Conservation (phyloP, 2,797 vertebrate species). For the Heterohyrax brucei region DNA sequence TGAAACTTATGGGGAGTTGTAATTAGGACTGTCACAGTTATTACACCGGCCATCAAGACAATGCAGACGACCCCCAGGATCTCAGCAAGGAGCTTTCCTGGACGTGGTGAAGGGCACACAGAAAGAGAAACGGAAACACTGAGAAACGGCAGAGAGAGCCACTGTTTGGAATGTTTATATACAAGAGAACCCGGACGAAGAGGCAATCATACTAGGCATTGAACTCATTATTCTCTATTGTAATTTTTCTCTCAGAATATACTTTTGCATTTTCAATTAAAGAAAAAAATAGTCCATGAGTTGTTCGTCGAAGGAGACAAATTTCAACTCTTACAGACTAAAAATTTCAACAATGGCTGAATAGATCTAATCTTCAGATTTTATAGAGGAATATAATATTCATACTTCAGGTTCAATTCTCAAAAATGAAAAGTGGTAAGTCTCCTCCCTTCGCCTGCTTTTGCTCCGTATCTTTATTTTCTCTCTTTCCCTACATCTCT, state of each 20-base stretch:
- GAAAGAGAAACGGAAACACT: not conserved
- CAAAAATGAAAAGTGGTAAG: not conserved
- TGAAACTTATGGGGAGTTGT: not conserved
- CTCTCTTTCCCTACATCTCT: not conserved
- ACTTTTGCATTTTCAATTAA: not conserved
- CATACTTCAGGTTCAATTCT: not conserved
- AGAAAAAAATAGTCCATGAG: not conserved
- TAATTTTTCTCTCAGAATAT: not conserved
- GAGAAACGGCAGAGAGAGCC: not conserved
- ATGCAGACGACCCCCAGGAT: slow-evolving; percentile 40
- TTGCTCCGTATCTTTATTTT: not conserved
- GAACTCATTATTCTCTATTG: too few species aligned
- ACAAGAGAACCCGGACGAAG: not conserved
- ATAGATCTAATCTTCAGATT: not conserved
- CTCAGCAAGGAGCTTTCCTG: slow-evolving; percentile 59
- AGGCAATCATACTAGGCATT: not conserved
- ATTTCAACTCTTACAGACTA: too few species aligned
- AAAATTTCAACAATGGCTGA: too few species aligned
- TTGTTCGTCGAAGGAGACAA: not conserved
- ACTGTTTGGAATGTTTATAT: not conserved
- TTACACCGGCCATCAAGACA: not conserved
- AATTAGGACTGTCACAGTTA: not conserved
- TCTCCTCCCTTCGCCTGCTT: not conserved
- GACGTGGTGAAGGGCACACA: not conserved
- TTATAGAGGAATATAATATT: not conserved